Evolutionary conservation across 2,888 invertebrate species (phyloP).

Genomic region (Caenorhabditis panamensis): DNA sequence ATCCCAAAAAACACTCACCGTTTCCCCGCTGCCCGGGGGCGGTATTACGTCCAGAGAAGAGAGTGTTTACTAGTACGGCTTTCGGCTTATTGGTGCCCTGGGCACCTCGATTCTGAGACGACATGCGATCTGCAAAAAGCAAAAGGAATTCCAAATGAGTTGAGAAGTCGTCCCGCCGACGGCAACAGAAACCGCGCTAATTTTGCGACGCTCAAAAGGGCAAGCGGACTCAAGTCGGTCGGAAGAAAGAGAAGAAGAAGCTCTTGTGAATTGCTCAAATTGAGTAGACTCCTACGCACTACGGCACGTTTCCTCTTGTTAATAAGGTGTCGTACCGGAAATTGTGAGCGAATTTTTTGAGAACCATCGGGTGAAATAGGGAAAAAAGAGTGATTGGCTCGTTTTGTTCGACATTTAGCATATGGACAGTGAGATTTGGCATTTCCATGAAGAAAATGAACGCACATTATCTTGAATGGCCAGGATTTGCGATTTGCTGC

Average conservation of each 20-base stretch:
- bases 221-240: neutral
- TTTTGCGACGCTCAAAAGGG: slow-evolving; percentile 4
- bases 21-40: slow-evolving; percentile 69
- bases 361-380: neutral
- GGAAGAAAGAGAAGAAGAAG: neutral
- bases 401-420: no score
- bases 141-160: slow-evolving; percentile 9
- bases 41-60: slow-evolving; percentile 77
- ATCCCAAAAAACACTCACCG: slow-evolving; percentile 65
- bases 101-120: slow-evolving; percentile 75
- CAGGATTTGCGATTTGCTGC: no score
- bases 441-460: no score
- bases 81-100: slow-evolving; percentile 77
- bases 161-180: no score
- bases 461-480: no score
- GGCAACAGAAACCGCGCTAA: neutral
- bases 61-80: slow-evolving; percentile 78
- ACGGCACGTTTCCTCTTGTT: neutral
- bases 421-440: no score
- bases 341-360: no score
- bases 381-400: no score
- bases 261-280: slow-evolving; percentile 8
- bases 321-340: neutral
- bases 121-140: slow-evolving; percentile 68
- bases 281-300: slow-evolving; percentile 2